Percentiles rank a stretch among this genome's conserved stretches.
Conservation (phyloP, 2,113 vertebrate species). For the Ariopsis seemanni region DNA sequence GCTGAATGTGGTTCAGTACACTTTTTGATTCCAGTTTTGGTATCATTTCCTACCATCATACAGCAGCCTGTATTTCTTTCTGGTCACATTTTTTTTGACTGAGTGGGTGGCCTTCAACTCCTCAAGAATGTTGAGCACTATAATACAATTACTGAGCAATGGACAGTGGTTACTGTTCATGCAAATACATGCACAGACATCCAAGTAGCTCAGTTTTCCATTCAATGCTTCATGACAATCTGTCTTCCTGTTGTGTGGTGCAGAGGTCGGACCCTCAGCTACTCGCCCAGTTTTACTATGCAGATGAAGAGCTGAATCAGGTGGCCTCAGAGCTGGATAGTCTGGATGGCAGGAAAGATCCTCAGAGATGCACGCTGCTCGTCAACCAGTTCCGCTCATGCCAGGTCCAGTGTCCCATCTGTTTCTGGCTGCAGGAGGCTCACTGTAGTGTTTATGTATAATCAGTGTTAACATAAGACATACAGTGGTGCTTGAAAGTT, state of each 20-base stretch:
- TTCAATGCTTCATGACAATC: not conserved
- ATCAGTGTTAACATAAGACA: not conserved
- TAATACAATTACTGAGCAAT: not conserved
- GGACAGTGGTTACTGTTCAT: not conserved
- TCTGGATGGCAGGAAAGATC: constrained; percentile 93
- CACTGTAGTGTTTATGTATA: not conserved
- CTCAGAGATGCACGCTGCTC: constrained; percentile 91
- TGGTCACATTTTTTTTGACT: not conserved
- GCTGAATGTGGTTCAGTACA: constrained; percentile 38
- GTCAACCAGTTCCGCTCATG: constrained; percentile 98
- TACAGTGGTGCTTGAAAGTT: not conserved
- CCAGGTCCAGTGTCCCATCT: constrained; percentile 76
- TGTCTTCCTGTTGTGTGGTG: constrained; percentile 33
- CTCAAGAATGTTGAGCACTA: constrained; percentile 8
- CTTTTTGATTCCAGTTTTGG: constrained; percentile 28
- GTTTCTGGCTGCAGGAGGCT: constrained; percentile 34
- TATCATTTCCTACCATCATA: not conserved
- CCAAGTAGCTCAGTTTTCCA: not conserved
- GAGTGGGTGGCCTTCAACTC: constrained; percentile 7
- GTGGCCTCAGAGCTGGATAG: constrained; percentile 94
- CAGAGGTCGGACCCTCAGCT: constrained; percentile 95
- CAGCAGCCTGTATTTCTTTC: constrained; percentile 14
- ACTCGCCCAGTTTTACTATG: constrained; percentile 96
- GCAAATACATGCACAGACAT: not conserved
- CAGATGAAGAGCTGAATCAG: constrained; percentile 95